A percentile compares a stretch with the other conserved stretches of the same genome.
Evolutionary conservation across 2,888 invertebrate species (phyloP).

Genomic region (Malthinus flaveolus): DNA sequence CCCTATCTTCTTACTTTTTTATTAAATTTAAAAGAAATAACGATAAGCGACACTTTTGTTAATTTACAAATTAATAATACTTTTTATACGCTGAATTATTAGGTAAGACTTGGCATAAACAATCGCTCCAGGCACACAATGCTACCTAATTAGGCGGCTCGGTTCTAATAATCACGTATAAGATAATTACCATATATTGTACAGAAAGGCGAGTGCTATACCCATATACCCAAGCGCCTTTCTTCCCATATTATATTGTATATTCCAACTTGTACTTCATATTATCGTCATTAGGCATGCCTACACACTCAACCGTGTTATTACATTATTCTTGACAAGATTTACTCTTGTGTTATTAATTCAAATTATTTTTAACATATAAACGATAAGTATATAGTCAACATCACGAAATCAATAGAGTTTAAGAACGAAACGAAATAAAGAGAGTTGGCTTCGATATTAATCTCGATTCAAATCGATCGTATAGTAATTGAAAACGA

Average conservation of each 20-base stretch:
- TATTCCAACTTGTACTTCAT: constrained; percentile 9
- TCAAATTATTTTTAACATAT: constrained; percentile 10
- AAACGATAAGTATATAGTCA: neutral
- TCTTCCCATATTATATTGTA: constrained; percentile 15
- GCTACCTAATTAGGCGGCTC: constrained; percentile 33
- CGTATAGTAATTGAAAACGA: too few species aligned
- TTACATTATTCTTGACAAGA: constrained; percentile 28
- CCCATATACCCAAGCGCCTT: constrained; percentile 11
- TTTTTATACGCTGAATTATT: too few species aligned
- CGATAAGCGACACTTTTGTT: too few species aligned
- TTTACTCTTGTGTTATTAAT: constrained; percentile 21
- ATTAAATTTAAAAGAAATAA: too few species aligned
- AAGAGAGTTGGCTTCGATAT: too few species aligned
- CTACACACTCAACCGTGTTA: constrained; percentile 28
- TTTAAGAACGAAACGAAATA: too few species aligned
- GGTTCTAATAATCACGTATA: constrained; percentile 34
- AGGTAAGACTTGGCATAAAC: constrained; percentile 28
- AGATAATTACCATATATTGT: constrained; percentile 34
- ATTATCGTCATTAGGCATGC: constrained; percentile 30
- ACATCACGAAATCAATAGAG: too few species aligned
- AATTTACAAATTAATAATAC: too few species aligned
- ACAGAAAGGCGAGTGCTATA: constrained; percentile 25
- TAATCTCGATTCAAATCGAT: too few species aligned
- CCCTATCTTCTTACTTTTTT: too few species aligned
- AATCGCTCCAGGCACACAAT: constrained; percentile 33